Evolutionary conservation across 1,140 invertebrate species (phyloP), one percentile per base, ranked within the genome.

Genomic region (Drosophila kohkoa): DNA sequence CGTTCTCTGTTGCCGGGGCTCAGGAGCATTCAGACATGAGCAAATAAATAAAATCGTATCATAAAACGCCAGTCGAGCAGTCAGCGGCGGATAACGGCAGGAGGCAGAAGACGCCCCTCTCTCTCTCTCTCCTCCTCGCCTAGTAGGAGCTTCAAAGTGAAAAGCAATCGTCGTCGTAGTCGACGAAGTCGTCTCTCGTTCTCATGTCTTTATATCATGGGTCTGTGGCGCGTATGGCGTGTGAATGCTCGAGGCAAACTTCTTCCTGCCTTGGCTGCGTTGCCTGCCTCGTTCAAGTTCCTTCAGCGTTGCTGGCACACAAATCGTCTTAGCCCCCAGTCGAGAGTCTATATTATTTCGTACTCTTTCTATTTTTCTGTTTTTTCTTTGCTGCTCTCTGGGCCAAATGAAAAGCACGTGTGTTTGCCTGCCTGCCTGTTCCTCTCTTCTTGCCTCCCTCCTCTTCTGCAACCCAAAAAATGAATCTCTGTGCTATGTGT

Each of bases 21-120:
- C 43, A 57, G 45, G 58, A 48, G 63, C 57, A 28, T 30, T 71
- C 63, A 54, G 69, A 60, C 77, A 75, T 60, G 81, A 68, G 77
- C 79, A 86, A 86, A 86, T 86, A 86, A 86, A 86, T 87, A 85
- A 85, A 85, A 86, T 86, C 82, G 82, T 75, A 85, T 85, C 81
- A 86, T 85, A 85, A 85, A 85, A 80, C 58, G 74, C 38, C 68
- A 81, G 77, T 73, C 63, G 52, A 25, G 78, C 49, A 59, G 70
- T 30, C 48, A 57, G 41, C 46, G 55, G n/a, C 3, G n/a, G 16
- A 57, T 57, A 41, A 11, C 48, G 45, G 58, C 20, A 38, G 28
- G 38, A 52, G 62, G 65, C 20, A 38, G 64, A 11, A 20, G 3
- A 3, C 2, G 16, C 3, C 30, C 32, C 49, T 72, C 20, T 3